Conservation (phyloP, 1,140 invertebrate species). For the Leptinotarsa texana region DNA sequence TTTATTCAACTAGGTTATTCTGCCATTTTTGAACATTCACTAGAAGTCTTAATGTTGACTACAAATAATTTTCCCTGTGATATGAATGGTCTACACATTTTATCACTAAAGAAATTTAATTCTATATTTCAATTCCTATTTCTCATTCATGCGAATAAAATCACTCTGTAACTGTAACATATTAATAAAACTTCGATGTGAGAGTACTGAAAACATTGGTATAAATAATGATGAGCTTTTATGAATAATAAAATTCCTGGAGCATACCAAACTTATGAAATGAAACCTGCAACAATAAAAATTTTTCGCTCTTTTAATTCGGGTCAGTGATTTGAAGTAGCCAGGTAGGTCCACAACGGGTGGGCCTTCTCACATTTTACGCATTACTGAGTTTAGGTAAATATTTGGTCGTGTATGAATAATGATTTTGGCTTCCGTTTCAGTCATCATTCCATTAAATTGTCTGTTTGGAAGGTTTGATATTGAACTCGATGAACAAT, state of each 20-base stretch:
- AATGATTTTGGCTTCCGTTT: constrained; percentile 43
- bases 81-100: too few species aligned
- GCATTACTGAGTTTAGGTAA: constrained; percentile 33
- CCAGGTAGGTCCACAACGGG: constrained; percentile 14
- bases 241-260: neutral
- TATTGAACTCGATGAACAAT: too few species aligned
- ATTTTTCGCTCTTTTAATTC: neutral
- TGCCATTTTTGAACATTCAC: too few species aligned
- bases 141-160: neutral
- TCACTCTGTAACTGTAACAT: neutral
- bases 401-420: constrained; percentile 43
- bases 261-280: too few species aligned
- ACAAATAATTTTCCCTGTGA: too few species aligned
- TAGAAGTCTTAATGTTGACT: too few species aligned
- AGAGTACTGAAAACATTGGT: neutral
- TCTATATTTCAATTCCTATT: too few species aligned
- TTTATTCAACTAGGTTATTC: too few species aligned
- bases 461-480: too few species aligned
- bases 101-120: too few species aligned
- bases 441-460: constrained; percentile 33
- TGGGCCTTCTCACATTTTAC: constrained; percentile 13
- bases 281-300: neutral
- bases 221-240: neutral
- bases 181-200: neutral
- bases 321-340: neutral